These are phyloP conservation scores for Fistularia commersonii DNA, from an alignment of 2,797 vertebrate species.

Conservation along the genomic window DNA sequence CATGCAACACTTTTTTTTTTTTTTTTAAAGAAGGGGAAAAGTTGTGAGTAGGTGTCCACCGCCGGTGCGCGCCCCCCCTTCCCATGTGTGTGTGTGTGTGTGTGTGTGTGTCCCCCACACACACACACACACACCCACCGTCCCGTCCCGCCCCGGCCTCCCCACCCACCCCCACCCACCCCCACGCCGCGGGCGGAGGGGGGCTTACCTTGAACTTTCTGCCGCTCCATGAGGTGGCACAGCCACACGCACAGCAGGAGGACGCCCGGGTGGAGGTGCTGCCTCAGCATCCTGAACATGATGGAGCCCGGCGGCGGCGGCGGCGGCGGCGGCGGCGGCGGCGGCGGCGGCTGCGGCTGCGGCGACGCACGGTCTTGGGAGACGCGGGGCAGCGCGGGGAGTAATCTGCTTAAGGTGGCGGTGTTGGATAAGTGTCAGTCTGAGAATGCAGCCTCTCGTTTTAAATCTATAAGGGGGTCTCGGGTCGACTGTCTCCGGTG, in stretches of 20 bases:
- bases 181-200: slow-evolving; percentile 26
- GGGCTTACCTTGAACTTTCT: slow-evolving; percentile 93
- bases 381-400: slow-evolving; percentile 64
- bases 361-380: slow-evolving; percentile 70
- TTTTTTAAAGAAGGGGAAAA: too few relatives aligned
- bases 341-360: slow-evolving; percentile 46
- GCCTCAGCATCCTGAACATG: slow-evolving; percentile 88
- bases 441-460: slow-evolving; percentile 97
- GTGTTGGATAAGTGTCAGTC: slow-evolving; percentile 98
- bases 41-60: too few relatives aligned
- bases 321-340: neutral
- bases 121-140: too few relatives aligned
- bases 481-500: slow-evolving; percentile 91
- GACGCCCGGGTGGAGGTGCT: slow-evolving; percentile 84
- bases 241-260: slow-evolving; percentile 88
- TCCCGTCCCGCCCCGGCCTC: too few relatives aligned
- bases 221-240: slow-evolving; percentile 92
- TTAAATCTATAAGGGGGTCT: slow-evolving; percentile 99
- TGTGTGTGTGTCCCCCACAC: too few relatives aligned
- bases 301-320: slow-evolving; percentile 52
- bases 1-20: too few relatives aligned
- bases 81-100: too few relatives aligned
- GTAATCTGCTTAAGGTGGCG: slow-evolving; percentile 86
- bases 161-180: too few relatives aligned
- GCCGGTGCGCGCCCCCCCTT: too few relatives aligned